Conservation (phyloP, 2,797 vertebrate genomes). For the Pseudochirops corinnae region DNA sequence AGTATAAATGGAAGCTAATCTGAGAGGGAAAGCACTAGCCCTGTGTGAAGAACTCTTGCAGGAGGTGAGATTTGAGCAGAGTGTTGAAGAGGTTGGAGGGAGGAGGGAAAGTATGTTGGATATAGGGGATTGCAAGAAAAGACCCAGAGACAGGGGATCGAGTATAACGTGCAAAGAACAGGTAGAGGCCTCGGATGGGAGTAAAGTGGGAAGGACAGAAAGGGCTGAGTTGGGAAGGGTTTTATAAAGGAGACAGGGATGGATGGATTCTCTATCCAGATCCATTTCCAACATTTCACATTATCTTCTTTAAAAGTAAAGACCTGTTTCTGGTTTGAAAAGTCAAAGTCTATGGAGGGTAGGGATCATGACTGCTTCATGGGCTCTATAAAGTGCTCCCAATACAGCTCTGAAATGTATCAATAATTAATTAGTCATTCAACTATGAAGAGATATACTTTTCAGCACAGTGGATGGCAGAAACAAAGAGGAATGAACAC, state of each 20-base stretch:
- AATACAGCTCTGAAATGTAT: not conserved
- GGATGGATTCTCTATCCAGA: not conserved
- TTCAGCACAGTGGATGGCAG: not conserved
- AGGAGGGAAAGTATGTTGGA: not conserved
- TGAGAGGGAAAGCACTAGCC: not conserved
- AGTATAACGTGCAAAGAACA: not conserved
- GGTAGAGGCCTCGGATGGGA: not conserved
- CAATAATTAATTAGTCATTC: not conserved
- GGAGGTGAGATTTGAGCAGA: not conserved
- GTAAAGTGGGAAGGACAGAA: not conserved
- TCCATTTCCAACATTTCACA: not conserved
- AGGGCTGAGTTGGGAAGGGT: not conserved
- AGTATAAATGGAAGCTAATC: not conserved
- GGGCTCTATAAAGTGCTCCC: not conserved
- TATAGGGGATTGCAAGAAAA: not conserved
- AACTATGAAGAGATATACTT: not conserved
- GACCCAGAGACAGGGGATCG: not conserved
- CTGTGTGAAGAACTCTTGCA: not conserved
- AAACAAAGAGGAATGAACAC: not conserved
- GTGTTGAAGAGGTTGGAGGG: not conserved
- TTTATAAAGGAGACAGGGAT: not conserved
- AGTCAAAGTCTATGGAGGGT: not conserved
- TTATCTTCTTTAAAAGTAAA: not conserved
- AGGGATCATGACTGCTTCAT: not conserved
- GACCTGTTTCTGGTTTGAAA: not conserved